Base-by-base conservation (phyloP, 53 echinoderm and acorn worm species). In the Echinarachnius parma region DNA sequence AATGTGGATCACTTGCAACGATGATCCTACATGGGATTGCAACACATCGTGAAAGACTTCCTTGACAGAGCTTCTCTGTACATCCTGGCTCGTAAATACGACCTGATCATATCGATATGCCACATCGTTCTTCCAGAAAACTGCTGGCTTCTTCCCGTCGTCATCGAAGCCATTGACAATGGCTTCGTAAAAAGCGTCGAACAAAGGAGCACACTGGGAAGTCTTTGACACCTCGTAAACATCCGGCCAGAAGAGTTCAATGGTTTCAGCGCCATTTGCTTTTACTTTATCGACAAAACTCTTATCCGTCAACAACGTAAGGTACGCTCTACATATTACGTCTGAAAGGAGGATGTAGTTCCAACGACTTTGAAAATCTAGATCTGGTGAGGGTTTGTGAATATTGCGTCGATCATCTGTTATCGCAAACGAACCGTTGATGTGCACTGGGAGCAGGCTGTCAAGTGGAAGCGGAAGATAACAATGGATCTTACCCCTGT, bases 381-480 rank as follows among this genome's bases (percentile, higher is more conserved):
- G n/a, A n/a, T n/a, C n/a, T n/a, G n/a, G n/a, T n/a, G n/a, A n/a
- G n/a, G n/a, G n/a, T n/a, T n/a, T n/a, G n/a, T n/a, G n/a, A n/a
- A n/a, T n/a, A n/a, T 46, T 62, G 13, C 48, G 46, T 20, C 85
- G 45, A 48, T 85, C 80, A 20, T 52, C 57, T 20, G 78, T 71
- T 0, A 85, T 57, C 16, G 75, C 79, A 48, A 79, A 83, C 16
- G 66, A 28, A 1, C 66, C 83, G 31, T 83, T 83, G 67, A 83
- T 77, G 55, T 55, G 66, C 9, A 83, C 66, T 3, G 83, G 83
- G 4, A 83, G 42, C 34, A 15, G 14, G 19, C 76, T 83, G 3
- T 39, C 42, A 19, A 85, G 54, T 53, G 85, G 53, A 14, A 85
- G 74, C 1, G 85, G 85, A 30, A 85, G 74, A 54, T 69, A 85